These are phyloP conservation scores for Napeogenes inachia DNA, from an alignment of 2,888 invertebrate species.

Conservation along the genomic window DNA sequence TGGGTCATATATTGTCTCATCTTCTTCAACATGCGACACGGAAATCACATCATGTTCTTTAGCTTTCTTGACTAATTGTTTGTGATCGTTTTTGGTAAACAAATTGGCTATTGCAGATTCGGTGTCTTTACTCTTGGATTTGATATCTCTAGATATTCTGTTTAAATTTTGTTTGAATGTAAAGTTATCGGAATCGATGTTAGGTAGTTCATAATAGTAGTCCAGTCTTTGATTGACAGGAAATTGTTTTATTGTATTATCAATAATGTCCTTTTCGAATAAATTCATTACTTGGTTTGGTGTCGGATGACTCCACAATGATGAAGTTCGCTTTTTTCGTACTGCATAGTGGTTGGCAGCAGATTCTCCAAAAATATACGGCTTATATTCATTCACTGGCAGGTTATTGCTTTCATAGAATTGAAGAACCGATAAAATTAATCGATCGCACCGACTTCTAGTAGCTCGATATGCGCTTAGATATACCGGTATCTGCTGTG, in stretches of 20 bases:
- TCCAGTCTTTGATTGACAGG: conserved; percentile 80
- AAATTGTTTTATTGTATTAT: conserved; percentile 82
- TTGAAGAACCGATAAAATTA: conserved; percentile 81
- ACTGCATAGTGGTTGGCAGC: conserved; percentile 88
- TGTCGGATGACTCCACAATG: conserved; percentile 83
- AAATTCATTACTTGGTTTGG: conserved; percentile 84
- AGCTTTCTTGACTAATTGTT: conserved; percentile 35
- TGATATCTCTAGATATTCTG: conserved; percentile 43
- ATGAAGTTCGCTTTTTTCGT: conserved; percentile 70
- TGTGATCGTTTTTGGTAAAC: conserved; percentile 42
- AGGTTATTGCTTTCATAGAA: conserved; percentile 83
- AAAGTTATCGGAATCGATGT: conserved; percentile 30
- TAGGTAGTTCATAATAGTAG: conserved; percentile 58
- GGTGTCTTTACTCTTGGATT: conserved; percentile 44
- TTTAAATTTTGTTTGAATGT: conserved; percentile 34
- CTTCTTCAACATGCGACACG: conserved; percentile 44
- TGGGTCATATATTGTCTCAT: conserved; percentile 84
- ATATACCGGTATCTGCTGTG: conserved; percentile 84
- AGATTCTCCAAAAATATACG: conserved; percentile 90
- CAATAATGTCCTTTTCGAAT: conserved; percentile 80
- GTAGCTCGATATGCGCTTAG: conserved; percentile 88
- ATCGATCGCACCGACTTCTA: conserved; percentile 82
- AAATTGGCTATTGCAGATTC: conserved; percentile 44
- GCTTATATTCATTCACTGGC: conserved; percentile 82
- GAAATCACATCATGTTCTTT: conserved; percentile 42